Percentiles rank a stretch among this genome's conserved stretches.
Conservation (phyloP, 2,888 invertebrate genomes). For the Noctua pronuba region DNA sequence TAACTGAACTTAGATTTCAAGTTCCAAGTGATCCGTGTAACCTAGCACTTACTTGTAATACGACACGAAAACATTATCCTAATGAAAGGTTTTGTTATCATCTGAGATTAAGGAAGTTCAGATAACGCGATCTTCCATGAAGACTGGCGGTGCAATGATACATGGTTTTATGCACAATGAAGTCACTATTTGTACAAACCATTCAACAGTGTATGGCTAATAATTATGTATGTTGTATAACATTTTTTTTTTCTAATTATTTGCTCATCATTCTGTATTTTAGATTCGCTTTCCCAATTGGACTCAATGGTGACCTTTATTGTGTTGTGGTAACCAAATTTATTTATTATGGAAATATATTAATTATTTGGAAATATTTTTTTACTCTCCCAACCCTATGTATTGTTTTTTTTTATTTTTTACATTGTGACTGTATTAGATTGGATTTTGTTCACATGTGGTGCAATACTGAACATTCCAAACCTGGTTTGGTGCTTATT, state of each 20-base stretch:
- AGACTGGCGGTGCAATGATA: conserved; percentile 82
- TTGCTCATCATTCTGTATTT: conserved; percentile 70
- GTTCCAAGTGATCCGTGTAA: conserved; percentile 24
- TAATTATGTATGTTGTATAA: conserved; percentile 69
- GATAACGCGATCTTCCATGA: conserved; percentile 83
- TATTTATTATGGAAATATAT: conserved; percentile 77
- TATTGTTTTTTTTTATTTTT: conserved; percentile 68
- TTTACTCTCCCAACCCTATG: conserved; percentile 68
- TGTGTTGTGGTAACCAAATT: conserved; percentile 82
- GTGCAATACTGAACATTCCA: conserved; percentile 90
- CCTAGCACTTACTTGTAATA: conserved; percentile 55
- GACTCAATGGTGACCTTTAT: conserved; percentile 88
- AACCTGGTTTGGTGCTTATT: conserved; percentile 90
- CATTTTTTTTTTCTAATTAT: conserved; percentile 63
- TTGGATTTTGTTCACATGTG: conserved; percentile 84
- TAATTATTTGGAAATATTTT: conserved; percentile 67
- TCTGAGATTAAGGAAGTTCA: conserved; percentile 83
- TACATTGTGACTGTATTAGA: conserved; percentile 77
- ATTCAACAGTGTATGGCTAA: conserved; percentile 74
- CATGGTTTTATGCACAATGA: conserved; percentile 85
- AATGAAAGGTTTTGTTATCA: conserved; percentile 66
- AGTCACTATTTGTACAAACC: conserved; percentile 89
- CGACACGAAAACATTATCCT: conserved; percentile 62
- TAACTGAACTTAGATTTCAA: conserved; percentile 10
- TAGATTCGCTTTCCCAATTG: conserved; percentile 63